Evolutionary conservation across 1,140 invertebrate species (phyloP), one percentile per base, ranked within the genome.

Genomic region (Metopolophium dirhodum): DNA sequence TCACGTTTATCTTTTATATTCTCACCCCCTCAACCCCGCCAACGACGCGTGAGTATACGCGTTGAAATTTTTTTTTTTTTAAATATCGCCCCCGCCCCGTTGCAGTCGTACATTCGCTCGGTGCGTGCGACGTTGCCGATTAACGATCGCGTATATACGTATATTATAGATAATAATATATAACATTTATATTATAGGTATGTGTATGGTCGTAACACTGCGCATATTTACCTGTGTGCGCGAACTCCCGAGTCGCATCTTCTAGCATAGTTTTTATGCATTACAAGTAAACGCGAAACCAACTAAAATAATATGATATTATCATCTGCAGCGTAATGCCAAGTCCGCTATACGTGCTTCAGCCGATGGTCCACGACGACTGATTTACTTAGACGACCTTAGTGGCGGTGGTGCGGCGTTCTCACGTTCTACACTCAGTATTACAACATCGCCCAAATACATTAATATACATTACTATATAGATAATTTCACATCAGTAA

Each of bases 1-100:
- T 77, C n/a, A 77, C n/a, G n/a, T 77, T 77, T 77, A 77, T 77
- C 61, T 77, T 77, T 77, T 77, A 77, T 77, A 77, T 77, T 77
- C n/a, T 77, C 61, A 77, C 30, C 61, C 61, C 30, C 30, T n/a
- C 61, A 6, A 8, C 35, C 4, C 82, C 82, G 22, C 82, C 82
- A 37, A 35, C 82, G 82, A 35, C 35, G 82, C 20, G 11, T 1
- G 61, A 77, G 61, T 77, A n/a, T 77, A 18, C 61, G 61, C 61
- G 11, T 77, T 77, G 0, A n/a, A 68, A 22, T 22, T 77, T n/a
- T 61, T 57, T 57, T 57, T 57, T 26, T 61, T 68, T 68, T 18
- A n/a, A n/a, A 77, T 77, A 77, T n/a, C 61, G 61, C 61, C 61
- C 61, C 61, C 61, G 61, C 61, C 61, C 61, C 30, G 61, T 77